phyloP scores from a whole-genome alignment of 2,888 invertebrate species.

The Dynastes maya region DNA sequence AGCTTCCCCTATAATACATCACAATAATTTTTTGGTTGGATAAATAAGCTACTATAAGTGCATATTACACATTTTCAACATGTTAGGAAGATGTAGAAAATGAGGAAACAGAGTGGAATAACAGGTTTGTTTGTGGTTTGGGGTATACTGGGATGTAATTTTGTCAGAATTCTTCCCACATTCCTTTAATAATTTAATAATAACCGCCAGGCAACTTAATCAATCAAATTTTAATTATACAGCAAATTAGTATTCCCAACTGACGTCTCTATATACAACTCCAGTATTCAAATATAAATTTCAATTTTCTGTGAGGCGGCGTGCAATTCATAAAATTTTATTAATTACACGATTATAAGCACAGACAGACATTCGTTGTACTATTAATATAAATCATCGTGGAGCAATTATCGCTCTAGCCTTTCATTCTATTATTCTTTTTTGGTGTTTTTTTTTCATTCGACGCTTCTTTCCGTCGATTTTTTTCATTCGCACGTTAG shows the following conservation, averaged over 20 bases:
- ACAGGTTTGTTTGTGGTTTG: too few species aligned
- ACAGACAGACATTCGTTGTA: constrained; percentile 40
- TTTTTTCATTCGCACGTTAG: constrained; percentile 7
- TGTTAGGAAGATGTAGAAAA: too few species aligned
- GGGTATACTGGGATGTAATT: not conserved
- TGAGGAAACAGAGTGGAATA: too few species aligned
- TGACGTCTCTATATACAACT: constrained; percentile 33
- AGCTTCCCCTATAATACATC: too few species aligned
- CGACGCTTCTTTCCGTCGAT: constrained; percentile 2
- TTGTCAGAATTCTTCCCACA: not conserved
- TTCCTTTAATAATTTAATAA: constrained; percentile 41
- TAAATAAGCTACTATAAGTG: too few species aligned
- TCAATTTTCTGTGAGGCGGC: constrained; percentile 31
- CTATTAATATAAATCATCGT: constrained; percentile 47
- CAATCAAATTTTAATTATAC: constrained; percentile 47
- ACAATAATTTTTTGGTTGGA: too few species aligned
- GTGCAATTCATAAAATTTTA: constrained; percentile 42
- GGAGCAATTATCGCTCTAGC: constrained; percentile 31
- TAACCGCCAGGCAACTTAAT: constrained; percentile 41
- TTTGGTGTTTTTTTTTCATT: constrained; percentile 8
- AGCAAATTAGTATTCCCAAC: constrained; percentile 37
- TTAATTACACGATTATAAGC: constrained; percentile 46
- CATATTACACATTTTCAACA: too few species aligned
- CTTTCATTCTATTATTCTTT: constrained; percentile 14
- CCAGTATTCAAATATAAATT: constrained; percentile 35